phyloP scores from a whole-genome alignment of 2,113 vertebrate genomes.

The Lontra canadensis region DNA sequence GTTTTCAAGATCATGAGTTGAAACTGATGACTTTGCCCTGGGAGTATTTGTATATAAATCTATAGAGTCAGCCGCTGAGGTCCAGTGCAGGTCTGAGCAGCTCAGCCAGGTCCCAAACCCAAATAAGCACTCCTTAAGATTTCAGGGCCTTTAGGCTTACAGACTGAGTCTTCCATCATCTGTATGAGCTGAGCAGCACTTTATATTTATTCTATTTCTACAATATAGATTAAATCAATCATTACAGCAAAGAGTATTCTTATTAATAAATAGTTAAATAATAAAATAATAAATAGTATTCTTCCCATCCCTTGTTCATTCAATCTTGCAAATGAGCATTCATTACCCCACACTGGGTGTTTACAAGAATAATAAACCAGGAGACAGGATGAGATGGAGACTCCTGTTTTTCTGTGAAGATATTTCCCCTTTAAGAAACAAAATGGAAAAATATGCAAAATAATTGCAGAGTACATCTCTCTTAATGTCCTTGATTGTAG shows the following conservation, averaged over 20 bases:
- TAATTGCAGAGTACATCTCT: constrained; percentile 26
- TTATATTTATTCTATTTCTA: background rate
- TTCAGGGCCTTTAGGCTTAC: background rate
- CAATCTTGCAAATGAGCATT: background rate
- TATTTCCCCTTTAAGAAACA: constrained; percentile 49
- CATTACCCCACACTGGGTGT: background rate
- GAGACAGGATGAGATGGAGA: background rate
- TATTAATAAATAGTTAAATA: too few relatives aligned
- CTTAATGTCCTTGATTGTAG: constrained; percentile 10
- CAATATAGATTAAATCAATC: background rate
- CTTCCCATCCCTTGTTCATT: background rate
- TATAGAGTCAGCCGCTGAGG: background rate
- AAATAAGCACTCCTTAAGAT: background rate
- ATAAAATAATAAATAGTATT: too few relatives aligned
- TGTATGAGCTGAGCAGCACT: background rate
- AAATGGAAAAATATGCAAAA: constrained; percentile 25
- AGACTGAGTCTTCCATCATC: background rate
- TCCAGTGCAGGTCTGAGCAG: background rate
- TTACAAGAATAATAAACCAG: background rate
- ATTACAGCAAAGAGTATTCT: background rate
- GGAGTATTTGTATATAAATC: background rate
- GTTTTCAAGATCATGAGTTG: background rate
- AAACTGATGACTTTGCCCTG: background rate
- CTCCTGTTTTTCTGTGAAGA: background rate
- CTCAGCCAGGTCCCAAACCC: background rate